Base-by-base conservation (phyloP, 2,113 vertebrate genomes). In the Canis aureus region DNA sequence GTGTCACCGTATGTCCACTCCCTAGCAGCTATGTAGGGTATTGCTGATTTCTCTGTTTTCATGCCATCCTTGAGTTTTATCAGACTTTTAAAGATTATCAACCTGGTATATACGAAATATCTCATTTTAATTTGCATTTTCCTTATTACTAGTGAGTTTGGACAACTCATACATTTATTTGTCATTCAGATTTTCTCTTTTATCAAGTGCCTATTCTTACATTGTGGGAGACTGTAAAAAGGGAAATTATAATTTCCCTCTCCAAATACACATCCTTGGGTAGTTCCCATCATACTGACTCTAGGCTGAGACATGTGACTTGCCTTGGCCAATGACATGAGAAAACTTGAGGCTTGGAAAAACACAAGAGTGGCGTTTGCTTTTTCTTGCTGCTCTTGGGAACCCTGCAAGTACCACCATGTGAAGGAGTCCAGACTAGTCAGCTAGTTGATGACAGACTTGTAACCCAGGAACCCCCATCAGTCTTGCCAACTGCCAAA, bases 41-140 rank as follows among this genome's bases (percentile, higher is more conserved):
- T 60, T 95, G 91, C 23, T 20, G 22, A 51, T 66, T 82, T 93
- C 23, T 86, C 51, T 3, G 51, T 74, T 95, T 95, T 94, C 6
- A 86, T n/a, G 62, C 35, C 43, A 59, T 20, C 2, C 29, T 8
- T 57, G 78, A 51, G 12, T 57, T 92, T 95, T 82, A 82, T 35
- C 67, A 93, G 11, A 87, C 23, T 79, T 79, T 81, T 57, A 78
- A 78, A 82, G 60, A 78, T 95, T 55, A 79, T 74, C 62, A 67
- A 60, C 5, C 4, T 53, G 35, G 57, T 66, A 59, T 27, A 86
- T n/a, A 51, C 17, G 32, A 91, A 94, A 87, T 71, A 59, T 55
- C 49, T 94, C 43, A 78, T 95, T 82, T 91, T 89, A 79, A 59
- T 92, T 89, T 94, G 7, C 12, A 73, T 94, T 95, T 95, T 94